Conservation (phyloP, 1,140 invertebrate genomes). For the Helicorthomorpha holstii region DNA sequence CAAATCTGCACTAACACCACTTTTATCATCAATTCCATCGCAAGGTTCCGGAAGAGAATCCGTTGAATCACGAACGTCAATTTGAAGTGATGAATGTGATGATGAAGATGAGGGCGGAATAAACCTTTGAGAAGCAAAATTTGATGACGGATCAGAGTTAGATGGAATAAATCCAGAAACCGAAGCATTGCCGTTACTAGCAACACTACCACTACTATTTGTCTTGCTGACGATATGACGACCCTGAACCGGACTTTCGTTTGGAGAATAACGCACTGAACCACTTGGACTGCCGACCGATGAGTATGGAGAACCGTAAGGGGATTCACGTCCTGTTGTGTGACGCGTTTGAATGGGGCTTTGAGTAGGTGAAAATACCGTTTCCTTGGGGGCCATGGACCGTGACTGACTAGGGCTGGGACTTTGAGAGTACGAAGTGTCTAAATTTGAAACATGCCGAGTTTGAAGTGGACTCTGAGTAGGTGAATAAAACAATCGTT, state of each 20-base stretch:
- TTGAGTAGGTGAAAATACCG: constrained; percentile 50
- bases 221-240: no score
- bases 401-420: constrained; percentile 4
- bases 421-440: constrained; percentile 5
- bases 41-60: constrained; percentile 1
- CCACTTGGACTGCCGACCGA: constrained; percentile 12
- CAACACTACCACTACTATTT: neutral
- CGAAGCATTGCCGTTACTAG: no score
- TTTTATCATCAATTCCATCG: constrained; percentile 22
- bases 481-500: constrained; percentile 36
- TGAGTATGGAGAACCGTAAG: constrained; percentile 7
- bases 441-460: constrained; percentile 32
- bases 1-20: constrained; percentile 22
- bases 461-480: constrained; percentile 68
- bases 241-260: constrained; percentile 13
- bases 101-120: neutral
- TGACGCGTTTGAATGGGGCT: constrained; percentile 52
- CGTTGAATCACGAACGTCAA: neutral
- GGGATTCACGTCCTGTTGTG: constrained; percentile 8
- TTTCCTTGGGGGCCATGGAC: neutral
- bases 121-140: neutral
- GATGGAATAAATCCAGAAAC: neutral
- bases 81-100: neutral
- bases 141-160: neutral
- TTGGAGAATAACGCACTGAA: constrained; percentile 12